Evolutionary conservation across 2,888 invertebrate species (phyloP).

Genomic region (Nephrocerus scutellatus): DNA sequence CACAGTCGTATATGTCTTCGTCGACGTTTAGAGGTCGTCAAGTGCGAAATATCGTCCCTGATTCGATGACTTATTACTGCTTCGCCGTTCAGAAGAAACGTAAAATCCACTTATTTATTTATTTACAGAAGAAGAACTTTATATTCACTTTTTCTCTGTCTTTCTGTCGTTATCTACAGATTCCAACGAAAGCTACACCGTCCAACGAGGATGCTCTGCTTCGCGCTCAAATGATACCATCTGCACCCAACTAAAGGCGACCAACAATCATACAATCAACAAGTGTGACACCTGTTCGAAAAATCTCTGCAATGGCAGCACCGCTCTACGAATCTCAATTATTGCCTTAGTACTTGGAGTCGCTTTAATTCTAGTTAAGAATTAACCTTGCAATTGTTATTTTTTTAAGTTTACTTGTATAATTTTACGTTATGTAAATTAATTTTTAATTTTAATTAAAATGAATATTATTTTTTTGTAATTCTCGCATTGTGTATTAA

Average conservation of each 20-base stretch:
- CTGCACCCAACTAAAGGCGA: conserved; percentile 26
- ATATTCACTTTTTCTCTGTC: neutral
- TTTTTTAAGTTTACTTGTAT: too few relatives aligned
- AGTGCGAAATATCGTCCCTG: conserved; percentile 18
- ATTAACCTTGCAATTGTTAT: too few relatives aligned
- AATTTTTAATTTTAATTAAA: too few relatives aligned
- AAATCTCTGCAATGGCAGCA: conserved; percentile 36
- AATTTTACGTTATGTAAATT: too few relatives aligned
- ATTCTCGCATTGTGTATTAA: too few relatives aligned
- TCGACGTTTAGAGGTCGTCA: conserved; percentile 26
- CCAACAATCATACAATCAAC: conserved; percentile 17
- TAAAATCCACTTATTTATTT: too few relatives aligned
- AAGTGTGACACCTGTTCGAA: conserved; percentile 35
- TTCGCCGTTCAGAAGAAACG: conserved; percentile 31
- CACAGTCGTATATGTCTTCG: neutral
- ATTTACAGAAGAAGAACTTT: neutral
- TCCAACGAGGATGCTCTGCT: conserved; percentile 39
- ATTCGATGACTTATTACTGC: conserved; percentile 34
- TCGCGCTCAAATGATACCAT: conserved; percentile 28
- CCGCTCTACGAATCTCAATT: conserved; percentile 31
- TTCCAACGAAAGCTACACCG: conserved; percentile 27
- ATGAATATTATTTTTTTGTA: too few relatives aligned
- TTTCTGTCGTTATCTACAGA: neutral
- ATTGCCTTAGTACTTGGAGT: conserved; percentile 29
- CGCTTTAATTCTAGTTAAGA: too few relatives aligned